These are phyloP conservation scores for Rhingia campestris DNA, from an alignment of 2,888 invertebrate species.

Conservation along the genomic window DNA sequence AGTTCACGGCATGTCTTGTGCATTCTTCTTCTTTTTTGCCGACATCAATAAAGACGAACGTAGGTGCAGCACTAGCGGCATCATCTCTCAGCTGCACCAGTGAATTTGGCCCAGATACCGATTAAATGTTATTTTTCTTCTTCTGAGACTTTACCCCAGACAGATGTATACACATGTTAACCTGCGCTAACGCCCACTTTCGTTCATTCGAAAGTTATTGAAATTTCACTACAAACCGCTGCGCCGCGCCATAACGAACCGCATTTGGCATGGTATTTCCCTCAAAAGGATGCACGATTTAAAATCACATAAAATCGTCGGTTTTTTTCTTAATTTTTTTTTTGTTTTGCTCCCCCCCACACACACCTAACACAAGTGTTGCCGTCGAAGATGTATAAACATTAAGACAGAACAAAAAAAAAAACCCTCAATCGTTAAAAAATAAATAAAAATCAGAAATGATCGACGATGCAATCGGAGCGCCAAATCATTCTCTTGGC, in stretches of 20 bases:
- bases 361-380: constrained; percentile 36
- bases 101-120: constrained; percentile 68
- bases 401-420: too few species aligned
- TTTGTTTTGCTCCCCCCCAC: constrained; percentile 32
- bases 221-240: constrained; percentile 59
- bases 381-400: constrained; percentile 17
- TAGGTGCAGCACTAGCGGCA: constrained; percentile 54
- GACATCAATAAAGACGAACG: constrained; percentile 26
- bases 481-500: constrained; percentile 38
- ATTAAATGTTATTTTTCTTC: constrained; percentile 37
- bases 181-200: constrained; percentile 71
- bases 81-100: constrained; percentile 47
- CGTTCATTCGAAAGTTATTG: constrained; percentile 66
- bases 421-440: constrained; percentile 24
- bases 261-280: constrained; percentile 54
- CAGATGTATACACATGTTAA: constrained; percentile 69
- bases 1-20: constrained; percentile 18
- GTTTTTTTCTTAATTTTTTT: neutral
- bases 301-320: constrained; percentile 57
- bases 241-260: constrained; percentile 41
- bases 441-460: constrained; percentile 34
- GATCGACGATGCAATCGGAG: constrained; percentile 58
- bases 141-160: constrained; percentile 34
- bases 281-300: constrained; percentile 67
- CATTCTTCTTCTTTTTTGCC: neutral